These are phyloP conservation scores for Ophiothrix spiculata DNA, from an alignment of 35 echinoderm and acorn worm genomes.

Conservation along the genomic window DNA sequence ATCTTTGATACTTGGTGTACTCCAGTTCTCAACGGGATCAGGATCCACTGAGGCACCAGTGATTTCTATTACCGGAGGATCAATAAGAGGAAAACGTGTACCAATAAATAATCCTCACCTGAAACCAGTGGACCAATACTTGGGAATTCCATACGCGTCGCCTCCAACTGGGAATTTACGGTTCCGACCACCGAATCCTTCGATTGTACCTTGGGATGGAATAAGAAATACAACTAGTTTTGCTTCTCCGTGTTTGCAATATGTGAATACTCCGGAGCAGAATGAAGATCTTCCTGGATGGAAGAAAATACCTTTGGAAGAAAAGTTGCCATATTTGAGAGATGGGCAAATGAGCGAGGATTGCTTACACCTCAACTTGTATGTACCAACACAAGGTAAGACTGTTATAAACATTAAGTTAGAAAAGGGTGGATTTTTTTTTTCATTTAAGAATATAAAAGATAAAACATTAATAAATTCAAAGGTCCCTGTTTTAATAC, in stretches of 20 bases:
- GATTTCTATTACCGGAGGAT: constrained; percentile 32
- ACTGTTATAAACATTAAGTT: too few species aligned
- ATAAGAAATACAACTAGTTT: constrained; percentile 56
- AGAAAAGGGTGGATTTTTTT: too few species aligned
- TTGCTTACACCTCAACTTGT: constrained; percentile 81
- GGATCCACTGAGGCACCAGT: constrained; percentile 20
- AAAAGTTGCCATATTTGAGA: constrained; percentile 39
- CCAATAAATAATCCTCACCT: constrained; percentile 33
- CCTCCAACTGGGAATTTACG: constrained; percentile 56
- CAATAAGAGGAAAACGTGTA: constrained; percentile 48
- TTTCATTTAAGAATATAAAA: too few species aligned
- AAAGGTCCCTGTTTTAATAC: too few species aligned
- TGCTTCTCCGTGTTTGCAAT: constrained; percentile 68
- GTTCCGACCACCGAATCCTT: constrained; percentile 59
- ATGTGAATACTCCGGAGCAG: constrained; percentile 21
- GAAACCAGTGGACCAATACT: constrained; percentile 70
- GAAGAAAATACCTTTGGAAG: constrained; percentile 39
- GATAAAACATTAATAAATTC: too few species aligned
- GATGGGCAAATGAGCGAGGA: constrained; percentile 78
- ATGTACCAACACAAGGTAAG: constrained; percentile 70
- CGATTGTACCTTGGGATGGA: constrained; percentile 32
- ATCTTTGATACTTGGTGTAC: background rate
- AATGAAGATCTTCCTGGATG: constrained; percentile 26
- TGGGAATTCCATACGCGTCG: constrained; percentile 74
- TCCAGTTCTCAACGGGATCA: background rate